Conservation (phyloP, 2,113 vertebrate species). For the Lethenteron reissneri region DNA sequence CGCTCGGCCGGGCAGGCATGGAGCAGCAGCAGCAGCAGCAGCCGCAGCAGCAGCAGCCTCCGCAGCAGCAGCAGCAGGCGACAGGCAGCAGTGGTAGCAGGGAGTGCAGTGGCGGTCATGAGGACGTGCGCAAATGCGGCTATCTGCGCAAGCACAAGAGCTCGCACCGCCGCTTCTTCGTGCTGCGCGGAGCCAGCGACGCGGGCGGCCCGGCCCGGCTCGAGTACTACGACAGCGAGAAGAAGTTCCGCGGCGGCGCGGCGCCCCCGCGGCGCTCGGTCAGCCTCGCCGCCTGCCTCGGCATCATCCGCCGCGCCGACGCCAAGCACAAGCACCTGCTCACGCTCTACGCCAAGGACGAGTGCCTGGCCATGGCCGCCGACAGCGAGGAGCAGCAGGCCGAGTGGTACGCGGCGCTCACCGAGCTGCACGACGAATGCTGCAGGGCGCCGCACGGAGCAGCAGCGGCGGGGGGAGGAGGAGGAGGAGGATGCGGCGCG, state of each 20-base stretch:
- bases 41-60: too few relatives aligned
- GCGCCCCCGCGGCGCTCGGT: constrained; percentile 52
- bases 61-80: too few relatives aligned
- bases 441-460: too few relatives aligned
- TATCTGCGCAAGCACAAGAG: constrained; percentile 79
- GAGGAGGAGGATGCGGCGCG: too few relatives aligned
- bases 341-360: constrained; percentile 58
- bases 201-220: constrained; percentile 31
- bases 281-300: constrained; percentile 57
- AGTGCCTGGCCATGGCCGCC: constrained; percentile 57
- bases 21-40: too few relatives aligned
- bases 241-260: constrained; percentile 58
- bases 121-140: constrained; percentile 61
- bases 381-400: constrained; percentile 56
- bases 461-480: too few relatives aligned
- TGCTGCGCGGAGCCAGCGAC: constrained; percentile 49
- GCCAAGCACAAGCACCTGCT: constrained; percentile 72
- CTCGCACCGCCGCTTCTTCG: constrained; percentile 74
- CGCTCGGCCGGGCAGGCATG: too few relatives aligned
- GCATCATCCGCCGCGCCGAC: constrained; percentile 68
- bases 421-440: constrained; percentile 24
- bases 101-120: too few relatives aligned
- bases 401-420: constrained; percentile 49
- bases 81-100: too few relatives aligned
- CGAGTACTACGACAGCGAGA: constrained; percentile 74